A percentile compares a stretch with the other conserved stretches of the same genome.
phyloP scores from a whole-genome alignment of 2,888 invertebrate species.

The Rhamphomyia laevipes region DNA sequence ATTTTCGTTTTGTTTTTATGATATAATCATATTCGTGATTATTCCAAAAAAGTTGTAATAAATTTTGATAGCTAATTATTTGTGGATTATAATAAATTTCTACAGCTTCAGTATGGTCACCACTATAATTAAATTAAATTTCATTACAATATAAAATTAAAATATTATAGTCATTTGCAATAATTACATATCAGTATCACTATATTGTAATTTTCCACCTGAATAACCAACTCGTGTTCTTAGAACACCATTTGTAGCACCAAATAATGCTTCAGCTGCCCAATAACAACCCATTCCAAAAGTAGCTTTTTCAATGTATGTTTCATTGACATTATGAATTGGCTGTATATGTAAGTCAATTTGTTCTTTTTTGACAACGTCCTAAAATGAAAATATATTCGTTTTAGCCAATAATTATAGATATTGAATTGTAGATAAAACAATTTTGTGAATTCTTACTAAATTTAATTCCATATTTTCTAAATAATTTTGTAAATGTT shows the following conservation, averaged over 20 bases:
- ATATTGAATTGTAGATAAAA: too few species aligned
- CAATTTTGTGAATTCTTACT: too few species aligned
- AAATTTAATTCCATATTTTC: too few species aligned
- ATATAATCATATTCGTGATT: conserved; percentile 75
- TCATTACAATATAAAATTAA: conserved; percentile 6
- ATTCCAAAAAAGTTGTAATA: conserved; percentile 74
- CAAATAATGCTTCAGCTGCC: conserved; percentile 70
- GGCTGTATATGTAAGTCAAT: conserved; percentile 3
- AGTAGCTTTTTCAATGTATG: conserved; percentile 43
- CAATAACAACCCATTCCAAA: conserved; percentile 85
- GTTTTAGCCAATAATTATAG: neutral
- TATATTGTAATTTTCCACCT: conserved; percentile 64
- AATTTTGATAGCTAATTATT: conserved; percentile 51
- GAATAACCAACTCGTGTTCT: conserved; percentile 80
- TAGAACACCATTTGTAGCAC: conserved; percentile 50
- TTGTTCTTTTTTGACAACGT: conserved; percentile 4
- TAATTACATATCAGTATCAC: conserved; percentile 69
- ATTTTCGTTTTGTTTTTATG: conserved; percentile 64
- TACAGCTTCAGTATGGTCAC: conserved; percentile 83
- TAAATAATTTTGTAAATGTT: too few species aligned
- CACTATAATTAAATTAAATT: conserved; percentile 43
- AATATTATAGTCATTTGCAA: neutral
- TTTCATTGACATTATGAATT: conserved; percentile 10
- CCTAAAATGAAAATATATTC: neutral
- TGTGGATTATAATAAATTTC: conserved; percentile 76